phyloP scores from a whole-genome alignment of 2,797 vertebrate genomes.

The Morus bassanus region DNA sequence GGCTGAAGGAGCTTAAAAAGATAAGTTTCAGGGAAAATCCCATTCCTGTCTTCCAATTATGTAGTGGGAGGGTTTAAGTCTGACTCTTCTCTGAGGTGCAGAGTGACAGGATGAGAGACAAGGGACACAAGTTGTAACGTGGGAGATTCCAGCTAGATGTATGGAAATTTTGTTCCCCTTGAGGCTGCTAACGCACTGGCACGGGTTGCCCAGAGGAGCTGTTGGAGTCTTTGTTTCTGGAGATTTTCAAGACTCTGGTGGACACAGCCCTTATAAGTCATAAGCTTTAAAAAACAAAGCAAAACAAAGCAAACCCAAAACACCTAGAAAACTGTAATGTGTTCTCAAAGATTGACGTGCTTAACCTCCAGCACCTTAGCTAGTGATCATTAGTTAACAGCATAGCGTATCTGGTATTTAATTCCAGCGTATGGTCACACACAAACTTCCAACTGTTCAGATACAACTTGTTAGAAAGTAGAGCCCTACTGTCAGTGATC shows the following conservation, averaged over 20 bases:
- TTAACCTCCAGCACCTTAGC: background rate
- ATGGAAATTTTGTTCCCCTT: background rate
- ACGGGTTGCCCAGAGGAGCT: background rate
- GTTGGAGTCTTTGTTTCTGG: background rate
- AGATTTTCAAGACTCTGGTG: background rate
- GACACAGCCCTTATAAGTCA: background rate
- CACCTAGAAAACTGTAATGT: background rate
- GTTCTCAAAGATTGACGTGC: background rate
- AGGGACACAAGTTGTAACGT: background rate
- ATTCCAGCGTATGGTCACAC: background rate
- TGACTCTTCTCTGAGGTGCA: background rate
- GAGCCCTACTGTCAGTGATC: background rate
- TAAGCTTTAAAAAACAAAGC: background rate
- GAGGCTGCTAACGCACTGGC: background rate
- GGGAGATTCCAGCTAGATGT: fast-evolving
- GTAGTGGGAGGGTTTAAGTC: background rate
- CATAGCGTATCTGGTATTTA: background rate
- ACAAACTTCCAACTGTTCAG: background rate
- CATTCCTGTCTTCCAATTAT: background rate
- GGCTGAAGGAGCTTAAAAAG: background rate
- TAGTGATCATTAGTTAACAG: background rate
- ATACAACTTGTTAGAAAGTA: background rate
- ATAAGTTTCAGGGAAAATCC: background rate
- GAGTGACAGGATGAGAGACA: background rate
- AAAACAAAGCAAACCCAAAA: background rate